Conservation (phyloP, 2,888 invertebrate genomes). For the Eupithecia centaureata region DNA sequence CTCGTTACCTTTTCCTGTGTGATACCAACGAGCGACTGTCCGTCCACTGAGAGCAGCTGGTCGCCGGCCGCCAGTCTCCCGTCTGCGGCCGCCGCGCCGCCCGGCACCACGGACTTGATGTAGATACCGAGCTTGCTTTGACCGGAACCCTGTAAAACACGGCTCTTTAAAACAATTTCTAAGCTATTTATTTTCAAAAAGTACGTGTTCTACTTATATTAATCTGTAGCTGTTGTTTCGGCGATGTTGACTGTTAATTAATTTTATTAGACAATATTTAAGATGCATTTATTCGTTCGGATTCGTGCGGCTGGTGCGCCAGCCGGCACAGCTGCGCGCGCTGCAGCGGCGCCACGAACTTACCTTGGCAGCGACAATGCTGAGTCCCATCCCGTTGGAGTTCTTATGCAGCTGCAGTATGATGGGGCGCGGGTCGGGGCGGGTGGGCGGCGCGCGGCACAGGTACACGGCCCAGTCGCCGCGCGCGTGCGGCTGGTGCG, state of each 20-base stretch:
- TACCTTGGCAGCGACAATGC: slow-evolving; percentile 98
- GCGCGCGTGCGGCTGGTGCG: slow-evolving; percentile 94
- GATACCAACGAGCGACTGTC: slow-evolving; percentile 95
- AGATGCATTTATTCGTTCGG: too few species aligned
- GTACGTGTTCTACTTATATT: too few species aligned
- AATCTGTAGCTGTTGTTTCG: too few species aligned
- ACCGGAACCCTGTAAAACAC: slow-evolving; percentile 72
- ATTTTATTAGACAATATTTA: too few species aligned
- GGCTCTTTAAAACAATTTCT: not conserved
- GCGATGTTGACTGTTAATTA: too few species aligned
- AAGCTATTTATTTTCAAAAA: too few species aligned
- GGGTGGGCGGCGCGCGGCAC: slow-evolving; percentile 87
- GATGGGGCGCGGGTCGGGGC: slow-evolving; percentile 84
- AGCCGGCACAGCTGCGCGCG: slow-evolving; percentile 94
- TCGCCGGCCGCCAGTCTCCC: slow-evolving; percentile 98
- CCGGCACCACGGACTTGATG: slow-evolving; percentile 98
- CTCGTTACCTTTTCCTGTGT: slow-evolving; percentile 87
- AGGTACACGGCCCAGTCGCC: slow-evolving; percentile 99
- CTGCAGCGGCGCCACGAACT: slow-evolving; percentile 93
- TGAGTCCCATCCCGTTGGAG: slow-evolving; percentile 98
- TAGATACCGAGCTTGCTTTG: slow-evolving; percentile 95
- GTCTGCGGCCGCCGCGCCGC: slow-evolving; percentile 96
- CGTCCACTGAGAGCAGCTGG: slow-evolving; percentile 98
- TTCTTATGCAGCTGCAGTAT: slow-evolving; percentile 96
- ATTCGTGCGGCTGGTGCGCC: slow-evolving; percentile 92